A percentile compares a stretch with the other conserved stretches of the same genome.
These are phyloP conservation scores for Agrotis ipsilon DNA, from an alignment of 2,888 invertebrate species.

Conservation along the genomic window DNA sequence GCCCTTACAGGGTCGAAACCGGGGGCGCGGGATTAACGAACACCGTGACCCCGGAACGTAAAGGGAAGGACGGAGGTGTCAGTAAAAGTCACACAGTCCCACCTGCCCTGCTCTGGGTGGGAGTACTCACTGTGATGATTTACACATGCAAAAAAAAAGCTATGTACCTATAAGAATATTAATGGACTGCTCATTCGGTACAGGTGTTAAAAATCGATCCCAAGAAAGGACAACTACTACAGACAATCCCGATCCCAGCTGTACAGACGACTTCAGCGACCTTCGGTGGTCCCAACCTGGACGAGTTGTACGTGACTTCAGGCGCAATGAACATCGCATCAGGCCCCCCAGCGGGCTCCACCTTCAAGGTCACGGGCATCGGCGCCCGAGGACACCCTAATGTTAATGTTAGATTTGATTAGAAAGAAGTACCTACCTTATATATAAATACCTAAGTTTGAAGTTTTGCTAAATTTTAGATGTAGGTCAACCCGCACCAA, in stretches of 20 bases:
- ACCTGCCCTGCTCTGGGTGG: no score
- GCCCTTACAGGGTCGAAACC: no score
- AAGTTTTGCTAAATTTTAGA: no score
- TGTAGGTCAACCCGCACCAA: no score
- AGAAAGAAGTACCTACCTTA: neutral
- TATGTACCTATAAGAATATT: neutral
- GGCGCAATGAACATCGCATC: conserved; percentile 89
- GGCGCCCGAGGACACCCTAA: conserved; percentile 90
- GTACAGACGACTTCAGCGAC: conserved; percentile 94
- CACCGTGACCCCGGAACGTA: no score
- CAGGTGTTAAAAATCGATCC: conserved; percentile 91
- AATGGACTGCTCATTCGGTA: neutral
- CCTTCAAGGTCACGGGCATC: conserved; percentile 92
- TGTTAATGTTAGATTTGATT: conserved; percentile 67
- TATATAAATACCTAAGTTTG: no score
- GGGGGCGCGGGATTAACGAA: no score
- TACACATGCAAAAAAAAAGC: no score
- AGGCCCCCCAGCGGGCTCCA: conserved; percentile 91
- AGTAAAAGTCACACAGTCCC: no score
- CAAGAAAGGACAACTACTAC: conserved; percentile 88
- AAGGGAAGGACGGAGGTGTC: no score
- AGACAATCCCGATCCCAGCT: conserved; percentile 92
- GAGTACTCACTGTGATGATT: no score
- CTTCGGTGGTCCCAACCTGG: conserved; percentile 93
- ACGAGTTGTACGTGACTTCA: conserved; percentile 93